Conservation (phyloP, 2,113 vertebrate species). For the Pelodiscus sinensis region DNA sequence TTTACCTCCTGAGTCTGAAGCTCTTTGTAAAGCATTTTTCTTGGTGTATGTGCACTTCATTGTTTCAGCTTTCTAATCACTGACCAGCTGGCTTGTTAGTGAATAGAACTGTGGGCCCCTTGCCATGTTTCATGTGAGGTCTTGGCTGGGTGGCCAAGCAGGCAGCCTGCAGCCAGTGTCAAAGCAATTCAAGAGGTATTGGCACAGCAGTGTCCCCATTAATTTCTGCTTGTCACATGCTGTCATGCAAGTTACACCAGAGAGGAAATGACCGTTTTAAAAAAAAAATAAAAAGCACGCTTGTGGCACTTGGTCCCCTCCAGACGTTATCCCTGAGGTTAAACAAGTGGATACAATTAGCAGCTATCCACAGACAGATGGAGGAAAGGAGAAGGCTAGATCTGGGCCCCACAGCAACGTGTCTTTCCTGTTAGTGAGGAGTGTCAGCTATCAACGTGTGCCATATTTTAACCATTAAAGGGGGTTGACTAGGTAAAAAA, state of each 20-base stretch:
- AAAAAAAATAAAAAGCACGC: conserved; percentile 64
- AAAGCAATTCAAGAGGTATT: conserved; percentile 83
- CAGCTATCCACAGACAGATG: conserved; percentile 85
- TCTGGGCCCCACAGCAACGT: conserved; percentile 70
- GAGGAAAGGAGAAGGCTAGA: conserved; percentile 74
- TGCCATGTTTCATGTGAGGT: conserved; percentile 98
- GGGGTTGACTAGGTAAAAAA: conserved; percentile 40
- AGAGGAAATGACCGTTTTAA: conserved; percentile 89
- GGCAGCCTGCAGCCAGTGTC: conserved; percentile 87
- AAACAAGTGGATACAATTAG: conserved; percentile 85
- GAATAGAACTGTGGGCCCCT: conserved; percentile 91
- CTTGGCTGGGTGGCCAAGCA: conserved; percentile 89
- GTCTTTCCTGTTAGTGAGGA: conserved; percentile 79
- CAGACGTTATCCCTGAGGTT: conserved; percentile 81
- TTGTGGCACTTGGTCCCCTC: conserved; percentile 81
- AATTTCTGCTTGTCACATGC: conserved; percentile 88
- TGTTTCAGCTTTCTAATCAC: conserved; percentile 92
- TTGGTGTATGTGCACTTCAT: conserved; percentile 86
- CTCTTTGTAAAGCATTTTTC: conserved; percentile 80
- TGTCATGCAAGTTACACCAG: conserved; percentile 88
- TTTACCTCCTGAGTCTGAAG: conserved; percentile 67
- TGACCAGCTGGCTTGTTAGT: conserved; percentile 95
- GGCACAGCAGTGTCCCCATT: conserved; percentile 85
- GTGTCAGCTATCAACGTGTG: conserved; percentile 87
- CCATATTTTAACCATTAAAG: conserved; percentile 79